A percentile compares a stretch with the other conserved stretches of the same genome.
Evolutionary conservation across 2,797 vertebrate genomes (phyloP).

Genomic region (Vireo griseus): DNA sequence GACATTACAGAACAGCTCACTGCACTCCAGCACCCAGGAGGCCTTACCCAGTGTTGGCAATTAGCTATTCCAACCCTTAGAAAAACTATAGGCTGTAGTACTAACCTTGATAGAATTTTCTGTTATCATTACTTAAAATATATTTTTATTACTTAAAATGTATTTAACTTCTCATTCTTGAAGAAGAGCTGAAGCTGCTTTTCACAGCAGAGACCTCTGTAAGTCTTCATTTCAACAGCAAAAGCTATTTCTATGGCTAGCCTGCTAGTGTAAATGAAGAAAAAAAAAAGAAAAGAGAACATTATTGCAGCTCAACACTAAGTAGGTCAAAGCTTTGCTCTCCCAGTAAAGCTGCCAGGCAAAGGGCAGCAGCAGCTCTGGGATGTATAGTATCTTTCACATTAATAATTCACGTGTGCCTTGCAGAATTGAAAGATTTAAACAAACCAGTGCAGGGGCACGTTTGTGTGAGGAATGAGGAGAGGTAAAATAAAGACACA

Average conservation of each 20-base stretch:
- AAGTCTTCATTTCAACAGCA: background rate
- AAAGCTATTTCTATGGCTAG: background rate
- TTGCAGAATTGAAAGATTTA: background rate
- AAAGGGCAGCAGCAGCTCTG: conserved; percentile 1
- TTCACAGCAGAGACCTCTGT: background rate
- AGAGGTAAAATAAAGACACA: background rate
- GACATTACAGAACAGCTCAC: background rate
- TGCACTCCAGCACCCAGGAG: background rate
- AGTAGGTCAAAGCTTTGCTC: background rate
- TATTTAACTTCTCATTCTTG: background rate
- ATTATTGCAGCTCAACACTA: background rate
- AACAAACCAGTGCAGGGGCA: background rate
- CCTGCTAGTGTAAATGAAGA: background rate
- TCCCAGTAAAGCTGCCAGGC: background rate
- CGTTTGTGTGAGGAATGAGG: background rate
- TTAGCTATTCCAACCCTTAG: background rate
- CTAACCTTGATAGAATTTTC: background rate
- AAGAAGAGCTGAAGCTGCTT: background rate
- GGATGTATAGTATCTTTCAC: background rate
- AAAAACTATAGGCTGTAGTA: background rate
- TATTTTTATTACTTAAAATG: background rate
- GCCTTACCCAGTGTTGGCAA: background rate
- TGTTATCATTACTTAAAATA: background rate
- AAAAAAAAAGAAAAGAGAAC: background rate
- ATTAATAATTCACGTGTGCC: background rate